Conservation (phyloP, 1,140 invertebrate genomes). For the Heliconius melpomene region DNA sequence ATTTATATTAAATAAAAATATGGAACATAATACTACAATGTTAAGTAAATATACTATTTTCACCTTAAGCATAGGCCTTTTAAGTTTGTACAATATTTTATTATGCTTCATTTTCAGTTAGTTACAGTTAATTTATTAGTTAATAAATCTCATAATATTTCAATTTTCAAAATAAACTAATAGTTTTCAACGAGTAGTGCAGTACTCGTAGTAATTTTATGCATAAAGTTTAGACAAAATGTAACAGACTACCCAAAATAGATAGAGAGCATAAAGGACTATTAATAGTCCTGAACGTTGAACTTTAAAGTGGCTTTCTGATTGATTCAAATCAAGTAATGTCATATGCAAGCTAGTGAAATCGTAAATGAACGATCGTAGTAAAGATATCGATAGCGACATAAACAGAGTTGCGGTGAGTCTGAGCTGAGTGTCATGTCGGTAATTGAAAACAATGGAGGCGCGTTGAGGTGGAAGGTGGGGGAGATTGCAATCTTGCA, state of each 20-base stretch:
- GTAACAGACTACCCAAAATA: neutral
- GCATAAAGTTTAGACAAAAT: neutral
- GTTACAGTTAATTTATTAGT: no score
- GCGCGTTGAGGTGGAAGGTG: constrained; percentile 65
- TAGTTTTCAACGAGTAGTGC: no score
- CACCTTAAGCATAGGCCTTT: no score
- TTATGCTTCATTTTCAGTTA: no score
- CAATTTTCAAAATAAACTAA: no score
- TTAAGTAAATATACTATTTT: no score
- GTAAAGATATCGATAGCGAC: constrained; percentile 69
- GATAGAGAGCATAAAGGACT: neutral
- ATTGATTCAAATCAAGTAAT: constrained; percentile 57
- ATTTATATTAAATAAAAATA: no score
- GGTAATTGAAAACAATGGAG: constrained; percentile 81
- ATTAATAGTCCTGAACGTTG: constrained; percentile 12
- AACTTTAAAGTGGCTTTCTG: constrained; percentile 7
- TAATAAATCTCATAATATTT: no score
- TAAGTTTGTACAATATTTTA: no score
- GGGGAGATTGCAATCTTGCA: constrained; percentile 76
- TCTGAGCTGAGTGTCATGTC: constrained; percentile 71
- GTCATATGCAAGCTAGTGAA: constrained; percentile 61
- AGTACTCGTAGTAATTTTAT: no score
- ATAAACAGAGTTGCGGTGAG: constrained; percentile 73
- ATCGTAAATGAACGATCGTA: constrained; percentile 71
- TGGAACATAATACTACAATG: no score